Evolutionary conservation across 2,113 vertebrate genomes (phyloP), one percentile per base, ranked within the genome.

Genomic region (Hemiscyllium ocellatum): DNA sequence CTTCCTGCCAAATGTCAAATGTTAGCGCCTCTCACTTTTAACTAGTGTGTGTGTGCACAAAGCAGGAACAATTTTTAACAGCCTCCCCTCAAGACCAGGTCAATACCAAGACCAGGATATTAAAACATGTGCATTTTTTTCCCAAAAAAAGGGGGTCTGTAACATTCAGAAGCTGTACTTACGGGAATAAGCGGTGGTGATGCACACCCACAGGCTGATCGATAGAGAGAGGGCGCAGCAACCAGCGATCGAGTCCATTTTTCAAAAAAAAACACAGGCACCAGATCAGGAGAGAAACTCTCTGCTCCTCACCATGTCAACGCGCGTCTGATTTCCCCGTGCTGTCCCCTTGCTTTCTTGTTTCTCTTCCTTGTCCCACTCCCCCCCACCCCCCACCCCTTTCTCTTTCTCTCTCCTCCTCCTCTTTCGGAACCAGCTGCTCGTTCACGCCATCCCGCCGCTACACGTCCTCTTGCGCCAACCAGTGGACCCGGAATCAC

Each of bases 401-500:
- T 33, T 7, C 89, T 66, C 33, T 4, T 56, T 61, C 87, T 33
- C 12, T 65, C 20, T 17, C 89, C 89, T 93, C 89, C 87, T n/a
- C 56, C 61, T 47, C n/a, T n/a, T 66, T 33, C 29, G 37, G 52
- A 33, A 90, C 26, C 87, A 90, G 56, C 89, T 91, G 89, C 89
- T 66, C 33, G 61, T 93, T 93, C 89, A 93, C 89, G 89, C 89
- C 89, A 93, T 93, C 89, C 89, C 89, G 89, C 89, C 89, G 89
- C 89, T 93, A 66, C 89, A 93, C 89, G 89, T 93, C 66, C 61
- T 68, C 33, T 65, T 93, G 89, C 89, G 89, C 89, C 52, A 90
- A 33, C 50, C 52, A 33, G 87, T 61, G 50, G 4, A 10, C 33
- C 89, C 61, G 61, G 89, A 93, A 93, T 68, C 33, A 93, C 33